Evolutionary conservation across 2,888 invertebrate species (phyloP).

Genomic region (Dastarcus helophoroides): DNA sequence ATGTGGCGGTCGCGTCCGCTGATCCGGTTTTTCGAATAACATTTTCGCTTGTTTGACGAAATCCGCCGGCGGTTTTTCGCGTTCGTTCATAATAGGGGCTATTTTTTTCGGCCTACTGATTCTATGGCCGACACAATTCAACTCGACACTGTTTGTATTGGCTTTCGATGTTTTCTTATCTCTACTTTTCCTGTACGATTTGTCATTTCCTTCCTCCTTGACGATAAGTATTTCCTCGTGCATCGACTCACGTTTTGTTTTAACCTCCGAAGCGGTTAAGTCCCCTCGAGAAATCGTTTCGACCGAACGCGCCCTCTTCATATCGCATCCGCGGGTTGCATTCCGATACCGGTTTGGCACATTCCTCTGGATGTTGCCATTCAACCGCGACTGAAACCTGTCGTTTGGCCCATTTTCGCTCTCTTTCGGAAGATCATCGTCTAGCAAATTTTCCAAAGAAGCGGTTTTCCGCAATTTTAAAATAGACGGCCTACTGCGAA

Average conservation of each 20-base stretch:
- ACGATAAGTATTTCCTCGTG: conserved; percentile 41
- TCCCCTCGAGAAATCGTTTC: conserved; percentile 63
- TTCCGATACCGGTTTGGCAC: conserved; percentile 40
- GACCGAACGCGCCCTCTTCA: conserved; percentile 78
- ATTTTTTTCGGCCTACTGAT: conserved; percentile 49
- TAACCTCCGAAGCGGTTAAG: conserved; percentile 12
- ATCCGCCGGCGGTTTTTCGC: conserved; percentile 79
- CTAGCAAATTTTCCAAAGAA: conserved; percentile 74
- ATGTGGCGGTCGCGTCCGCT: conserved; percentile 40
- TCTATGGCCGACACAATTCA: conserved; percentile 22
- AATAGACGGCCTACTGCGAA: conserved; percentile 54
- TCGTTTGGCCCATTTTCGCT: conserved; percentile 13
- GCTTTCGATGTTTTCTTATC: conserved; percentile 12
- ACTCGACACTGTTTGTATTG: conserved; percentile 10
- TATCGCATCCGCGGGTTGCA: conserved; percentile 41
- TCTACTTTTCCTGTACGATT: conserved; percentile 19
- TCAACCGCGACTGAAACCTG: conserved; percentile 21
- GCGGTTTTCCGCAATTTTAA: conserved; percentile 63
- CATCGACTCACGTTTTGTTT: conserved; percentile 32
- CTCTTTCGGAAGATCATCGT: conserved; percentile 44
- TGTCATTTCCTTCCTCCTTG: conserved; percentile 25
- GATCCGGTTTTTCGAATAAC: conserved; percentile 65
- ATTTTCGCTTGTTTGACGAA: conserved; percentile 76
- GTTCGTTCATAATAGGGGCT: conserved; percentile 54
- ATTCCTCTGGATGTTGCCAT: conserved; percentile 24